Base-by-base conservation (phyloP, 2,113 vertebrate species). In the Esox niger region DNA sequence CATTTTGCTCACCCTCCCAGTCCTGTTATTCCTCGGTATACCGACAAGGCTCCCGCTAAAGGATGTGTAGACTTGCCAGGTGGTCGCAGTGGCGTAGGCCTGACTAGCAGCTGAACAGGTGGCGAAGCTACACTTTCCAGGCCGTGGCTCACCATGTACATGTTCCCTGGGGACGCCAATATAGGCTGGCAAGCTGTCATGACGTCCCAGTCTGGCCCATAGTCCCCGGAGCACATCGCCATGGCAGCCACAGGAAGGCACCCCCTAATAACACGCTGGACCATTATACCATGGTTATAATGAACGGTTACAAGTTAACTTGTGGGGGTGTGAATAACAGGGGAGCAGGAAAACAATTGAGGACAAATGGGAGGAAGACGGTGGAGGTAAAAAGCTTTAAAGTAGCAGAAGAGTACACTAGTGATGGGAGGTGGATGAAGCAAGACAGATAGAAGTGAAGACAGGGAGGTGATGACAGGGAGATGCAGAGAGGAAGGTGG, bases 161-260 rank as follows among this genome's bases (percentile, higher is more conserved):
- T 56, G 58, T 30, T 60, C 73, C 82, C 66, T 11, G 13, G 49
- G 60, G 29, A n/a, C 62, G 73, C 60, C 23, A 27, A 62, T 74
- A 69, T 68, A 4, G 38, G 38, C 38, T 43, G 59, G 66, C 47
- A 60, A 56, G 52, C 65, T 52, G 74, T 54, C 25, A 13, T 60
- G 56, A 46, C 47, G 43, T 68, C 30, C 70, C 82, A 81, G 72
- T 83, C 75, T 71, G 68, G 55, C 55, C 64, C 64, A 64, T 78
- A 73, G 73, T 81, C 64, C 71, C 49, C 27, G 38, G 72, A 77
- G 66, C 62, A 35, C 70, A 69, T 83, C 78, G 77, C 43, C 56
- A 56, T n/a, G 58, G 68, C 64, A 49, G 63, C 59, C 66, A 65
- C 8, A 66, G 65, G 43, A 76, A 74, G 47, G 64, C 68, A n/a